Conservation (phyloP, 2,113 vertebrate species). For the Rhagologus leucostigma region DNA sequence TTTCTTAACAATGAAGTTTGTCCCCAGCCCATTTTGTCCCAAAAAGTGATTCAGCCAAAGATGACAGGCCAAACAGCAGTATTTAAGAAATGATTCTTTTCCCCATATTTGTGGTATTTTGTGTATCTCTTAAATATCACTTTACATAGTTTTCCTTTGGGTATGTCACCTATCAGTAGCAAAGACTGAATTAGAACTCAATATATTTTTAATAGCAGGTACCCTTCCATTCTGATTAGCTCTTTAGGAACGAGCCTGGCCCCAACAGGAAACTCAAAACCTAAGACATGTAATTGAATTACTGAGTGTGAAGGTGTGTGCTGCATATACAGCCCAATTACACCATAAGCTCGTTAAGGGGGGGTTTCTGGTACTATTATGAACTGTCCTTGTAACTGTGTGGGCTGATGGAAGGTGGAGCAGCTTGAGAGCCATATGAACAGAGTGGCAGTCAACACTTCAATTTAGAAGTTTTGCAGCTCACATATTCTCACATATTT, state of each 20-base stretch:
- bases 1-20: not conserved
- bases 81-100: not conserved
- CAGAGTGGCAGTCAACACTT: not conserved
- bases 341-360: not conserved
- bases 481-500: not conserved
- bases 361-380: not conserved
- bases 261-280: not conserved
- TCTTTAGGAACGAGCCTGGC: not conserved
- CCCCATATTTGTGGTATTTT: not conserved
- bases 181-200: not conserved
- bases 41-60: not conserved
- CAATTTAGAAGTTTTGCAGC: not conserved
- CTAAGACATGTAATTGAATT: not conserved
- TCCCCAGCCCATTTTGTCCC: not conserved
- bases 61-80: not conserved
- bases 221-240: not conserved
- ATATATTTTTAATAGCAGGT: not conserved
- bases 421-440: not conserved
- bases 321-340: not conserved
- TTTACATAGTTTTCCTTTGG: not conserved
- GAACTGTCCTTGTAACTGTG: not conserved
- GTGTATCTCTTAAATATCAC: not conserved
- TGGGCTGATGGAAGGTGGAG: not conserved
- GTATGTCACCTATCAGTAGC: rapidly evolving
- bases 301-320: not conserved